Base-by-base conservation (phyloP, 2,888 invertebrate species). In the Ctenicera cuprea region DNA sequence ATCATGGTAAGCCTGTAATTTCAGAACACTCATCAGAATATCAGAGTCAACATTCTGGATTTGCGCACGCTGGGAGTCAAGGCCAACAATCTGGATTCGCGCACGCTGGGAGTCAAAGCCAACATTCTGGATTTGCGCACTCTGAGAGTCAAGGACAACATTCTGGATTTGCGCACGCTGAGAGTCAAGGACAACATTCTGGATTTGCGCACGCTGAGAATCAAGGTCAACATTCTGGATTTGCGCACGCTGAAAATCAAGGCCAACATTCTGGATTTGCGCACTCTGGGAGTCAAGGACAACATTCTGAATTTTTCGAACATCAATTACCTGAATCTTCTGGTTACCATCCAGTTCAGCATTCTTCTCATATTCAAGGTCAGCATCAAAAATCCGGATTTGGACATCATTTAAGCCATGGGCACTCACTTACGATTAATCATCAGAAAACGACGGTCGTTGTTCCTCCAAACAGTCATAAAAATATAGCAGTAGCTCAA, bases 401-500 rank as follows among this genome's bases (percentile, higher is more conserved):
- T 33, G 38, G 16, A 41, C 16, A n/a, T 12, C 43, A 45, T 14
- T 12, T 12, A n/a, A 16, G 9, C 22, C 57, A 50, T n/a, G 37
- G 30, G 16, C 50, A 52, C 16, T 37, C 62, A 16, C 14, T 43
- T 4, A 45, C 61, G 38, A 30, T 61, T 9, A 74, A 74, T 41
- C 62, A 73, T 26, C 62, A 73, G 38, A 12, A 68, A 37, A 66
- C 62, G 20, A 66, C 71, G 1, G 45, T 71, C 5, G 33, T 71
- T 22, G 45, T 63, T 4, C 52, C 59, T 20, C 59, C 52, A 26
- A 30, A 33, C 5, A 30, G 26, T 4, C 16, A 30, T 11, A 50
- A 67, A 20, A 67, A 66, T 48, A 45, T 71, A 5, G 66, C 62
- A 57, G 57, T 74, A 57, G 54, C 74, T 11, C 74, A 74, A 67